Conservation (phyloP, 1,140 invertebrate genomes). For the Panagrolaimus sp. region DNA sequence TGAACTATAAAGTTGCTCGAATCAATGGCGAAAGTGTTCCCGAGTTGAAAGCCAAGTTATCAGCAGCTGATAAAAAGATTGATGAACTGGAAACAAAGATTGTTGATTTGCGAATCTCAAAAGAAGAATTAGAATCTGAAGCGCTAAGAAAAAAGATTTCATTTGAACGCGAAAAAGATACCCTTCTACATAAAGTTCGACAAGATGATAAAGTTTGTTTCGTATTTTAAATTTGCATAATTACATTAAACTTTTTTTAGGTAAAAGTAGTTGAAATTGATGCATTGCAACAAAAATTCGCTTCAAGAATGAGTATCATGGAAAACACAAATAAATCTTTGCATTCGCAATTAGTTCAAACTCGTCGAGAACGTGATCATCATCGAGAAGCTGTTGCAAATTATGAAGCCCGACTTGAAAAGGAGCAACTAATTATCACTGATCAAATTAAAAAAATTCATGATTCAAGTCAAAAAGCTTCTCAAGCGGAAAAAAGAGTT, state of each 20-base stretch:
- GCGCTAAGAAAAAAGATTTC: slow-evolving; percentile 27
- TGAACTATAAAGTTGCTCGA: background rate
- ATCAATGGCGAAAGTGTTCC: background rate
- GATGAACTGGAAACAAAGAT: slow-evolving; percentile 28
- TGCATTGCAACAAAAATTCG: slow-evolving; percentile 54
- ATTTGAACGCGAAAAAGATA: slow-evolving; percentile 46
- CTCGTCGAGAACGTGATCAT: slow-evolving; percentile 49
- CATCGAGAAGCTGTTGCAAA: slow-evolving; percentile 35
- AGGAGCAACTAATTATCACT: slow-evolving; percentile 34
- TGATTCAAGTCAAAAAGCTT: background rate
- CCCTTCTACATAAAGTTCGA: slow-evolving; percentile 47
- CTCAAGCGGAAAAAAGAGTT: background rate
- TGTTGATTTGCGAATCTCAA: slow-evolving; percentile 32
- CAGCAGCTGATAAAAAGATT: background rate
- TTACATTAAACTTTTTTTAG: slow-evolving; percentile 20
- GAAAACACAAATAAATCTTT: slow-evolving; percentile 54
- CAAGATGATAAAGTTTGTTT: slow-evolving; percentile 47
- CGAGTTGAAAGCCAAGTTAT: background rate
- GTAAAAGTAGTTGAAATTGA: slow-evolving; percentile 48
- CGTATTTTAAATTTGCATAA: background rate
- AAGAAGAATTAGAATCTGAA: slow-evolving; percentile 46
- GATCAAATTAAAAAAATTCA: background rate
- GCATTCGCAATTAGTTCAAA: slow-evolving; percentile 52
- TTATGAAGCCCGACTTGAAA: slow-evolving; percentile 42
- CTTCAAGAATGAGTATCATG: slow-evolving; percentile 54